Evolutionary conservation across 30 jellyfish, hydroid and myxozoan genomes (phyloP).

Genomic region (Chrysaora quinquecirrha): DNA sequence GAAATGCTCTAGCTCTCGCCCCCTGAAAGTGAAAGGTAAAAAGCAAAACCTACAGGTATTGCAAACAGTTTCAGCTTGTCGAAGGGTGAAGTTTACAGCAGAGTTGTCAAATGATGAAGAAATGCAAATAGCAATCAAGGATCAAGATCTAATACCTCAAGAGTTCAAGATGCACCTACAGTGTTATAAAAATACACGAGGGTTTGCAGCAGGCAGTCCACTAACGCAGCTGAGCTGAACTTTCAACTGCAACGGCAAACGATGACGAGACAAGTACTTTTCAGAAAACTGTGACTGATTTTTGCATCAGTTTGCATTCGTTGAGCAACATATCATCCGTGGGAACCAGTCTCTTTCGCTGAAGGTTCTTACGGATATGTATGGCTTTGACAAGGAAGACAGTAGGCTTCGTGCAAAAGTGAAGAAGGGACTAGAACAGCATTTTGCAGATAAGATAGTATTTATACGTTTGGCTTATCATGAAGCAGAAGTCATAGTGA

Average conservation of each 20-base stretch:
- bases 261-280: background rate
- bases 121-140: conserved; percentile 17
- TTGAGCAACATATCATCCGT: conserved; percentile 15
- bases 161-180: background rate
- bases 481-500: conserved; percentile 21
- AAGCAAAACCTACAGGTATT: background rate
- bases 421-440: conserved; percentile 3
- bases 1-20: no score
- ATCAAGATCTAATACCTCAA: background rate
- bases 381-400: conserved; percentile 47
- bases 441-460: conserved; percentile 22
- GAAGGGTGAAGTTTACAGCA: conserved; percentile 18
- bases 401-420: conserved; percentile 18
- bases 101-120: conserved; percentile 20
- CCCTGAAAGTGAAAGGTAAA: no score
- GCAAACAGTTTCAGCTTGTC: conserved; percentile 26
- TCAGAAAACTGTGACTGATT: conserved; percentile 5
- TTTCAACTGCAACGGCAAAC: background rate
- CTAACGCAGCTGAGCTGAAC: background rate
- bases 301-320: conserved; percentile 35
- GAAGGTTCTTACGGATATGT: conserved; percentile 33
- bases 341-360: conserved; percentile 37
- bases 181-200: background rate
- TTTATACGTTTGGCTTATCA: conserved; percentile 31
- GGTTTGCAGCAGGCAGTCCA: no score